A percentile compares a stretch with the other conserved stretches of the same genome.
Conservation (phyloP, 2,888 invertebrate genomes). For the Panzeria rudis region DNA sequence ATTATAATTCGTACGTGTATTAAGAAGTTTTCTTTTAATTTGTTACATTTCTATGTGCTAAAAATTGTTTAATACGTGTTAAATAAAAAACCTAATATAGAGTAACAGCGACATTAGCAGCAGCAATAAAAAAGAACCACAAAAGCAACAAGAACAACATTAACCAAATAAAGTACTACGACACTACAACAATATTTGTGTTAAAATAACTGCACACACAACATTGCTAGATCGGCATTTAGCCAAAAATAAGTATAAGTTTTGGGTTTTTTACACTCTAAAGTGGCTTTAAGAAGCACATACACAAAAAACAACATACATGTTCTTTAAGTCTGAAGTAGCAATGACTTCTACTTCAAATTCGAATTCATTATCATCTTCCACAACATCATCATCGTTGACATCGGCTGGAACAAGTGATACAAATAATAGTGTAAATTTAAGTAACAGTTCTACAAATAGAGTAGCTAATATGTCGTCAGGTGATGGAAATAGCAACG, state of each 20-base stretch:
- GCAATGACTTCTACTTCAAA: constrained; percentile 70
- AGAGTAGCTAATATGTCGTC: constrained; percentile 50
- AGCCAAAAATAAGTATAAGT: constrained; percentile 60
- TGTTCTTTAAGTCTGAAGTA: constrained; percentile 40
- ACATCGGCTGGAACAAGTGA: constrained; percentile 58
- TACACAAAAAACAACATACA: constrained; percentile 8
- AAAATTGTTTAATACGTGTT: constrained; percentile 59
- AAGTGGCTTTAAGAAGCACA: constrained; percentile 42
- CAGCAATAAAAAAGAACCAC: constrained; percentile 3
- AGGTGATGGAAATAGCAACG: constrained; percentile 71
- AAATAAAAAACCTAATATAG: constrained; percentile 36
- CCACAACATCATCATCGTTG: constrained; percentile 51
- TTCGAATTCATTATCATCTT: constrained; percentile 55
- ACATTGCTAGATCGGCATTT: constrained; percentile 66
- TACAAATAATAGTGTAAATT: constrained; percentile 52
- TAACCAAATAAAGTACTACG: constrained; percentile 45
- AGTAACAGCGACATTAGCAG: constrained; percentile 30
- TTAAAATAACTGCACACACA: constrained; percentile 67
- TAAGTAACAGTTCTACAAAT: constrained; percentile 44
- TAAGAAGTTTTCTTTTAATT: constrained; percentile 40
- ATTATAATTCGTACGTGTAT: constrained; percentile 60
- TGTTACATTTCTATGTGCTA: constrained; percentile 47
- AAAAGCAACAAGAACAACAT: constrained; percentile 47
- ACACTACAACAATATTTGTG: constrained; percentile 49
- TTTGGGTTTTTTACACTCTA: constrained; percentile 26